phyloP scores from a whole-genome alignment of 2,113 vertebrate genomes.

The Hystrix cristata region DNA sequence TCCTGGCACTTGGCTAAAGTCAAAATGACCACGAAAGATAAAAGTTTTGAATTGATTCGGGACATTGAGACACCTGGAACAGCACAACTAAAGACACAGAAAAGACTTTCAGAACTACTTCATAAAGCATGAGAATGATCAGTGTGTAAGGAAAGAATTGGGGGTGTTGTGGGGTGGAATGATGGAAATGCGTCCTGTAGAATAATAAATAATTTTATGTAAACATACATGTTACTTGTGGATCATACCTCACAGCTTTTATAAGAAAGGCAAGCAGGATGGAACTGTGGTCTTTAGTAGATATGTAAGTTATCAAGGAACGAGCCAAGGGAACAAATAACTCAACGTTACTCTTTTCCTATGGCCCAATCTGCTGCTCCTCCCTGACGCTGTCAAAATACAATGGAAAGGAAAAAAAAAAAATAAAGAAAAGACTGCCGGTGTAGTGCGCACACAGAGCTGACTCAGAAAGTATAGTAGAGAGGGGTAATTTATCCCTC shows the following conservation, averaged over 20 bases:
- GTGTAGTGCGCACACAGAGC: too few species aligned
- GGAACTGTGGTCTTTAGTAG: neutral
- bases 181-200: neutral
- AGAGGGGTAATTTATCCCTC: neutral
- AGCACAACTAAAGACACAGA: neutral
- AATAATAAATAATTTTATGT: neutral
- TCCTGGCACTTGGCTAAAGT: neutral
- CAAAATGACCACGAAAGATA: neutral
- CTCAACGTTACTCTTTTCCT: rapidly evolving
- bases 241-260: neutral
- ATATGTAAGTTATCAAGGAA: neutral
- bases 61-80: neutral
- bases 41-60: neutral
- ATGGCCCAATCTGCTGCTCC: neutral
- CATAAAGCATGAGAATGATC: neutral
- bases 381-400: neutral
- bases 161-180: neutral
- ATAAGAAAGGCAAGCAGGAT: neutral
- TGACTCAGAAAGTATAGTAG: neutral
- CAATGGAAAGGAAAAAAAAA: neutral
- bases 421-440: neutral
- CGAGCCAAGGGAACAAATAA: neutral
- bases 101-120: neutral
- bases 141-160: neutral
- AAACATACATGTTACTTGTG: neutral